Evolutionary conservation across 2,888 invertebrate species (phyloP).

Genomic region (Mimumesa dahlbomi): DNA sequence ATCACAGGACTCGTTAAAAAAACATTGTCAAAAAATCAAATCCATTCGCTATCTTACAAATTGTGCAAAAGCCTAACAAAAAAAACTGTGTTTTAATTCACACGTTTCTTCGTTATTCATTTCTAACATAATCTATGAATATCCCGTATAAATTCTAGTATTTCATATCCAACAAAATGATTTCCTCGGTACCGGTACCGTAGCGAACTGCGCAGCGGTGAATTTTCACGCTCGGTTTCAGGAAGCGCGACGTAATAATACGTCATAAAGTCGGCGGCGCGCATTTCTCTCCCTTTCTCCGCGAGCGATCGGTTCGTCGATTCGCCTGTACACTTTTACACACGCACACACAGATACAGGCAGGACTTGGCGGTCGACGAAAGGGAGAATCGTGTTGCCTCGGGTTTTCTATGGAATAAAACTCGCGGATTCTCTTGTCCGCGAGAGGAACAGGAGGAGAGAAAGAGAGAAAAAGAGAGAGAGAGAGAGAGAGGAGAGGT

Average conservation of each 20-base stretch:
- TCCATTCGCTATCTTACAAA: no score
- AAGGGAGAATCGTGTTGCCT: conserved; percentile 12
- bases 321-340: conserved; percentile 20
- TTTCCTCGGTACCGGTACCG: no score
- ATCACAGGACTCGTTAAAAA: not conserved
- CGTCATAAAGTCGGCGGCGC: conserved; percentile 49
- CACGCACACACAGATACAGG: no score
- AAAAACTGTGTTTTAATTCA: no score
- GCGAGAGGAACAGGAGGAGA: not conserved
- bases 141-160: no score
- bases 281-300: conserved; percentile 51
- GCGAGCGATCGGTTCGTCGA: no score
- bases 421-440: not conserved
- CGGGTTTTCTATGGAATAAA: not conserved
- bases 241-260: conserved; percentile 55
- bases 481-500: conserved; percentile 19
- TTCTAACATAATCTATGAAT: no score
- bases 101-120: no score
- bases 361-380: not conserved
- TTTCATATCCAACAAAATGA: no score
- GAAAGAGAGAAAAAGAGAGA: not conserved
- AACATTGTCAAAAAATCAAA: no score
- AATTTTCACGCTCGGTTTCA: conserved; percentile 3
- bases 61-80: no score
- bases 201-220: not conserved